Evolutionary conservation across 2,888 invertebrate species (phyloP), one percentile per base, ranked within the genome.

Genomic region (Heliconius ismenius): DNA sequence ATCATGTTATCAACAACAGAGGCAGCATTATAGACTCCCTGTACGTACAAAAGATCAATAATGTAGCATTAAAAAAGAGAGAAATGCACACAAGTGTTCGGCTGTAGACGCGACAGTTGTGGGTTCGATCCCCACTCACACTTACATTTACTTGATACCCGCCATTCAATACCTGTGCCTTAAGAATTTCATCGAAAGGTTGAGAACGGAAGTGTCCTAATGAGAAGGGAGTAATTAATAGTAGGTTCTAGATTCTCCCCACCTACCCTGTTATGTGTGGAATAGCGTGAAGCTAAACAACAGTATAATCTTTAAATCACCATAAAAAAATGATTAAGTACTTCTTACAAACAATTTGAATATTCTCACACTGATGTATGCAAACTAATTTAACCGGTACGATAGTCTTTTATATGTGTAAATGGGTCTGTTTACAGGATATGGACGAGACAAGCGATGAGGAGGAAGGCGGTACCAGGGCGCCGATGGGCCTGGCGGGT

Each of bases 381-480:
- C 7, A 54, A n/a, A 54, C 9, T 54, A 54, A 54, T 18, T 54
- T 54, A 21, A 54, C 26, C 26, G 26, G 1, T 2, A 26, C 2
- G 54, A 6, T 9, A 18, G 21, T 2, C 21, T 54, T 54, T 18
- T 54, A 54, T 54, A n/a, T 3, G 21, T 18, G 21, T n/a, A 9
- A 11, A 24, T n/a, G 26, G 62, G 26, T 36, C 24, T 60, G 18
- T 62, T 10, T 54, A 11, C 79, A 93, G 93, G 93, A 92, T 68
- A 94, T 94, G 94, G 94, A 94, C 76, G 93, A 94, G 79, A 92
- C 91, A 0, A 92, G 92, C 73, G 93, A 93, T 79, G 94, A 93
- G 78, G 93, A 87, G 1, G 86, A 93, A 54, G 77, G 72, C 3
- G 68, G 75, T 43, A 32, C 78, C 60, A 24, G 74, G 32, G 76